A percentile compares a stretch with the other conserved stretches of the same genome.
phyloP scores from a whole-genome alignment of 2,113 vertebrate genomes.

The Paralichthys olivaceus region DNA sequence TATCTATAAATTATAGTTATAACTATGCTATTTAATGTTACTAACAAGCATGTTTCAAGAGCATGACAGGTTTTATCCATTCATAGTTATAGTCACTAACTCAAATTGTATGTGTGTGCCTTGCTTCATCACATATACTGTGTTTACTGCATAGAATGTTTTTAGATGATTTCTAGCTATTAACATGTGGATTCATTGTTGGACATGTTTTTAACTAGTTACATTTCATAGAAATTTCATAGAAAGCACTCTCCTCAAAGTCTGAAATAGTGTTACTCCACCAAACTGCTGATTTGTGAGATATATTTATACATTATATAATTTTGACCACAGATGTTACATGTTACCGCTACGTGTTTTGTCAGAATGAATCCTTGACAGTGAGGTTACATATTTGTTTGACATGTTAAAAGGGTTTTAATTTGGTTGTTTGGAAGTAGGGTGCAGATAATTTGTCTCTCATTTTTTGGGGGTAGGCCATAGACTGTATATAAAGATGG shows the following conservation, averaged over 20 bases:
- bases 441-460: not conserved
- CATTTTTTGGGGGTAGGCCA: not conserved
- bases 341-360: not conserved
- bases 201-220: slow-evolving; percentile 20
- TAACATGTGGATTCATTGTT: slow-evolving; percentile 36
- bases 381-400: slow-evolving; percentile 12
- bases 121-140: slow-evolving; percentile 64
- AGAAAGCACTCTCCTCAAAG: slow-evolving; percentile 3
- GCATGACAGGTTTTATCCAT: slow-evolving; percentile 59
- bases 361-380: not conserved
- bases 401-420: slow-evolving; percentile 1
- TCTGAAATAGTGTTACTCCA: not conserved
- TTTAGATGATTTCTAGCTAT: slow-evolving; percentile 25
- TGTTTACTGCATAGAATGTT: slow-evolving; percentile 40
- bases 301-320: not conserved
- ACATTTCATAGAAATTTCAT: slow-evolving; percentile 25
- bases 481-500: not conserved
- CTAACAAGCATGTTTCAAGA: slow-evolving; percentile 74
- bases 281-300: slow-evolving; percentile 14
- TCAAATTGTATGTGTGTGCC: slow-evolving; percentile 58
- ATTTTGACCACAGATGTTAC: not conserved
- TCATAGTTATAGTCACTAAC: slow-evolving; percentile 51
- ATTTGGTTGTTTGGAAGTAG: slow-evolving; percentile 12
- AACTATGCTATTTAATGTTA: slow-evolving; percentile 48
- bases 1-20: slow-evolving; percentile 11